Conservation (phyloP, 2,797 vertebrate species). For the Lagorchestes hirsutus region DNA sequence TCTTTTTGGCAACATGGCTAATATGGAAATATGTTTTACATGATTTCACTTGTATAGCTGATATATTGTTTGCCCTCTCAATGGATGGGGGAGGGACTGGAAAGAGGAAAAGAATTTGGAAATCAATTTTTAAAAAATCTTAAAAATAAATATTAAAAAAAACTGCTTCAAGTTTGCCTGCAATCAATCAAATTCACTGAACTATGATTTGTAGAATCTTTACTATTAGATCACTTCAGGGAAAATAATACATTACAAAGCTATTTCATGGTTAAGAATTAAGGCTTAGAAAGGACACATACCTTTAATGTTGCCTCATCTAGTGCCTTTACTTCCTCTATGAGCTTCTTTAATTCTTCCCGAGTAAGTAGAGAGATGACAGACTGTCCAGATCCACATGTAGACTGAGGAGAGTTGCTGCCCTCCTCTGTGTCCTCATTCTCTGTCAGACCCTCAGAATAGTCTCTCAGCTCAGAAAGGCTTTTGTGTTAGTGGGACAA, state of each 20-base stretch:
- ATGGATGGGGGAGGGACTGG: neutral
- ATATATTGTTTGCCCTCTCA: neutral
- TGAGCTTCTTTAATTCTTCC: slow-evolving; percentile 89
- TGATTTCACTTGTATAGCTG: neutral
- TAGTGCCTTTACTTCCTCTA: slow-evolving; percentile 92
- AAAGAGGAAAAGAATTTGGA: neutral
- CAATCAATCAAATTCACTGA: neutral
- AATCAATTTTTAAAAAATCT: neutral
- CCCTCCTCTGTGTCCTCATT: slow-evolving; percentile 75
- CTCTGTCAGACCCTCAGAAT: slow-evolving; percentile 86
- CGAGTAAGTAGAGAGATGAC: slow-evolving; percentile 92
- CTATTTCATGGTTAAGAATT: neutral
- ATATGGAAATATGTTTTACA: neutral
- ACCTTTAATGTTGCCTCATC: slow-evolving; percentile 93
- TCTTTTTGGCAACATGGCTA: neutral
- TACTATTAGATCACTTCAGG: neutral
- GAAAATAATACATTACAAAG: neutral
- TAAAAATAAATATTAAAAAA: neutral
- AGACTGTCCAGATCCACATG: slow-evolving; percentile 86
- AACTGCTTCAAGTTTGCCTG: neutral
- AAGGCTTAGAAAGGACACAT: neutral
- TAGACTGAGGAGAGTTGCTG: slow-evolving; percentile 74
- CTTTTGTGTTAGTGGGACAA: slow-evolving; percentile 82
- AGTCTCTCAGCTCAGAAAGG: slow-evolving; percentile 92
- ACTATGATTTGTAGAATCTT: neutral